A percentile compares a stretch with the other conserved stretches of the same genome.
Conservation (phyloP, 2,888 invertebrate species). For the Dryomyza anilis region DNA sequence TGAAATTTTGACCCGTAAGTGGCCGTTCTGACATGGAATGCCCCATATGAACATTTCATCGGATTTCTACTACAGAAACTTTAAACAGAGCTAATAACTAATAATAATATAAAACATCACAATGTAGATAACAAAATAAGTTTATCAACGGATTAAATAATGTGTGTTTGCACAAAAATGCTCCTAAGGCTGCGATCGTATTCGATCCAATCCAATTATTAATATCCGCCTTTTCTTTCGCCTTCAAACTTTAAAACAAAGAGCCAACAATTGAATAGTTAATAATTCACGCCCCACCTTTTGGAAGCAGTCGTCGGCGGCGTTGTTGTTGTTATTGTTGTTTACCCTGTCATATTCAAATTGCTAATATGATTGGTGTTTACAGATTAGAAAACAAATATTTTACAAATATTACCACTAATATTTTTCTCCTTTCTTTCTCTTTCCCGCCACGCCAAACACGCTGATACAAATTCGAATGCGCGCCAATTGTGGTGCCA, state of each 20-base stretch:
- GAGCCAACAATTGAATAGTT: constrained; percentile 54
- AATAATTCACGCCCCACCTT: constrained; percentile 59
- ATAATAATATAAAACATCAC: too few species aligned
- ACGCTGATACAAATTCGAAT: background rate
- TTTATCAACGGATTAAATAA: too few species aligned
- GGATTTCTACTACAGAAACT: too few species aligned
- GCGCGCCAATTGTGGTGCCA: background rate
- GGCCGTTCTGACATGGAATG: too few species aligned
- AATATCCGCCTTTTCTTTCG: constrained; percentile 30
- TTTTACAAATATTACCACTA: constrained; percentile 57
- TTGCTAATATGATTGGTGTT: constrained; percentile 60
- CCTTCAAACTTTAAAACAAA: constrained; percentile 11
- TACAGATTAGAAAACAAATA: constrained; percentile 60
- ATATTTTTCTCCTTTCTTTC: constrained; percentile 39
- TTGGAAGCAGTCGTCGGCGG: constrained; percentile 18
- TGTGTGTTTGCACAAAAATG: too few species aligned
- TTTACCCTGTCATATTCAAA: constrained; percentile 53
- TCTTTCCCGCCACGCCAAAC: constrained; percentile 33
- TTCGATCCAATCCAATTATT: constrained; percentile 45
- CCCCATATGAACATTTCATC: too few species aligned
- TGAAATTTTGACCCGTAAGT: too few species aligned
- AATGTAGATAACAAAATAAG: too few species aligned
- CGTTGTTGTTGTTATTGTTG: constrained; percentile 5
- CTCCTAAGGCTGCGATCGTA: too few species aligned
- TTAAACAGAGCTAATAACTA: too few species aligned